These are phyloP conservation scores for Mormyrus lacerda DNA, from an alignment of 2,113 vertebrate genomes.

Conservation along the genomic window DNA sequence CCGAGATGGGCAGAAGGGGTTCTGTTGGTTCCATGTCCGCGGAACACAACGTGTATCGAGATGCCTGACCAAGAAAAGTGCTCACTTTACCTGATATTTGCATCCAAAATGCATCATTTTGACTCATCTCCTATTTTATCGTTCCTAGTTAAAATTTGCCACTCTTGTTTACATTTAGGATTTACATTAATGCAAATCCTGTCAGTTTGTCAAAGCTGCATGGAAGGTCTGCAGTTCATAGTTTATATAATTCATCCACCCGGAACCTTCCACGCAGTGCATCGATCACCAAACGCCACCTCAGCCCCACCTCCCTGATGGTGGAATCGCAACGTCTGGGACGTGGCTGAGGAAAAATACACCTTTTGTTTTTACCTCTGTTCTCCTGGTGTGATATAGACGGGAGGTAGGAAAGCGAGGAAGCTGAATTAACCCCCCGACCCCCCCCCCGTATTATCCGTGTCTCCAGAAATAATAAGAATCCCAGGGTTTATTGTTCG, in stretches of 20 bases:
- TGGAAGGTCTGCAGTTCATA: not conserved
- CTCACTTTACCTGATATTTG: not conserved
- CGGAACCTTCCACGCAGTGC: not conserved
- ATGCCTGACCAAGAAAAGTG: not conserved
- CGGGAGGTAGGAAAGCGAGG: not conserved
- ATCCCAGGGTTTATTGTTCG: not conserved
- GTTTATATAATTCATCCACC: constrained; percentile 2
- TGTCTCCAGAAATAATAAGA: not conserved
- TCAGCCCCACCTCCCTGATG: not conserved
- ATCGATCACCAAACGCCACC: not conserved
- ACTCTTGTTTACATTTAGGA: not conserved
- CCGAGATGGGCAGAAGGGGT: constrained; percentile 17
- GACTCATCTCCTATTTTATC: not conserved
- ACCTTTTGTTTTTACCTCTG: not conserved
- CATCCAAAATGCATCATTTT: not conserved
- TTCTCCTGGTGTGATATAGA: constrained; percentile 11
- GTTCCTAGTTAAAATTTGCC: not conserved
- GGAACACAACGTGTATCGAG: not conserved
- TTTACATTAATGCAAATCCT: not conserved
- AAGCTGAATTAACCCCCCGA: not conserved
- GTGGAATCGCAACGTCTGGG: not conserved
- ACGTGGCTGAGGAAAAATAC: not conserved
- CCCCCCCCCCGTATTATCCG: not conserved
- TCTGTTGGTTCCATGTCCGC: not conserved
- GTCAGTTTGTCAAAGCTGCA: not conserved